phyloP scores from a whole-genome alignment of 2,113 vertebrate genomes.

The Melanocharis versteri region DNA sequence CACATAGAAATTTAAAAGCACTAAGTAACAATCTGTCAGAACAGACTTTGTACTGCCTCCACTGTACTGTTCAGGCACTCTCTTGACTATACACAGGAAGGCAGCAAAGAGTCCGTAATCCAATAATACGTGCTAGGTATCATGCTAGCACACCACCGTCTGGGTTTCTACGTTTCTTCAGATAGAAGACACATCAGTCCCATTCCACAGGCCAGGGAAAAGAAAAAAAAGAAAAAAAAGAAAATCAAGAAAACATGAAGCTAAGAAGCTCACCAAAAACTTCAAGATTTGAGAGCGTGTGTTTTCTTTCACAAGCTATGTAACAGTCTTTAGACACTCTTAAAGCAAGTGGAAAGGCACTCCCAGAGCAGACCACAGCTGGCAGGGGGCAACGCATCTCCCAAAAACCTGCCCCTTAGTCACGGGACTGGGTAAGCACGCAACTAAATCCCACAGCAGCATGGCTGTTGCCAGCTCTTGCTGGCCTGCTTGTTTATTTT shows the following conservation, averaged over 20 bases:
- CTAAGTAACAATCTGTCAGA: not conserved
- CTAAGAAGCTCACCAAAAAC: not conserved
- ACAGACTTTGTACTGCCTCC: not conserved
- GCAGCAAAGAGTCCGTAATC: not conserved
- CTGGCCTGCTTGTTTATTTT: not conserved
- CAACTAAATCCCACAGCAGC: not conserved
- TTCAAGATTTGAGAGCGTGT: accelerated
- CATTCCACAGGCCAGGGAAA: not conserved
- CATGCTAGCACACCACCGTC: not conserved
- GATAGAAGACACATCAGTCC: not conserved
- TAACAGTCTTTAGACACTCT: not conserved
- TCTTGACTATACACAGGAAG: not conserved
- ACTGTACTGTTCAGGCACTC: not conserved
- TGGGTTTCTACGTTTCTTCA: not conserved
- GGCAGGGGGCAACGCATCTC: not conserved
- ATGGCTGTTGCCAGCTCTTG: not conserved
- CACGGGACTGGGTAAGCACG: not conserved
- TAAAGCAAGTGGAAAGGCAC: not conserved
- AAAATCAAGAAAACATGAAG: not conserved
- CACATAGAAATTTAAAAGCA: not conserved
- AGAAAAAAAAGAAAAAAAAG: not conserved
- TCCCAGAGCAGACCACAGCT: not conserved
- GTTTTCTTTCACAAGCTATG: not conserved
- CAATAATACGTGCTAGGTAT: not conserved
- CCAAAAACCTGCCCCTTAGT: not conserved